These are phyloP conservation scores for Reticulitermes lucifugus DNA, from an alignment of 2,888 invertebrate genomes.

Conservation along the genomic window DNA sequence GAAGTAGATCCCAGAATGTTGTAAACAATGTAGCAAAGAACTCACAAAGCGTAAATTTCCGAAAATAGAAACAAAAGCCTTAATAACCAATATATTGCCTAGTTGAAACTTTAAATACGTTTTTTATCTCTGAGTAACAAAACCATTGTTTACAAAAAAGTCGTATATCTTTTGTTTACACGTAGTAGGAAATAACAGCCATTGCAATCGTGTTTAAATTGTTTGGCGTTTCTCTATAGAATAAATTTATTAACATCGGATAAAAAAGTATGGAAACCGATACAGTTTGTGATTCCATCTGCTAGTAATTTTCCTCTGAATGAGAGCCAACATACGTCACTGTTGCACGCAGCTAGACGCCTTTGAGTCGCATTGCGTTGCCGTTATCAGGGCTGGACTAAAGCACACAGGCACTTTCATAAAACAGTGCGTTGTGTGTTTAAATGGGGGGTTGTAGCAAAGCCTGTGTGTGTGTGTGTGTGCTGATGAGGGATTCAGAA, in stretches of 20 bases:
- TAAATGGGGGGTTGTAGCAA: slow-evolving; percentile 1
- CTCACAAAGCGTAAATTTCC: too few relatives aligned
- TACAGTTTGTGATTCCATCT: too few relatives aligned
- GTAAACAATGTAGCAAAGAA: too few relatives aligned
- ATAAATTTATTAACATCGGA: too few relatives aligned
- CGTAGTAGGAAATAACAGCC: not conserved
- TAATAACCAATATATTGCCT: too few relatives aligned
- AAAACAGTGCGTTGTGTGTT: slow-evolving; percentile 12
- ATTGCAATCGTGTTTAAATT: not conserved
- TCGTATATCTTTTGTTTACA: not conserved
- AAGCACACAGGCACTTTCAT: not conserved
- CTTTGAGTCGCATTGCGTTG: not conserved
- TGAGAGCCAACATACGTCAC: not conserved
- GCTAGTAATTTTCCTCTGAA: not conserved
- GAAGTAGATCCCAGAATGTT: too few relatives aligned
- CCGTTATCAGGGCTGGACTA: not conserved
- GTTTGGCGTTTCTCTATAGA: not conserved
- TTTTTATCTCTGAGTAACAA: not conserved
- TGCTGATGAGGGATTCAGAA: not conserved
- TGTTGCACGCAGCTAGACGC: not conserved
- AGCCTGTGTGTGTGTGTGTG: not conserved
- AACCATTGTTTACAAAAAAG: not conserved
- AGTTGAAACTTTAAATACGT: too few relatives aligned
- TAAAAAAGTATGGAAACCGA: too few relatives aligned
- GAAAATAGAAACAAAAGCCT: too few relatives aligned